Evolutionary conservation across 2,888 invertebrate species (phyloP), one percentile per base, ranked within the genome.

Genomic region (Chesias legatella): DNA sequence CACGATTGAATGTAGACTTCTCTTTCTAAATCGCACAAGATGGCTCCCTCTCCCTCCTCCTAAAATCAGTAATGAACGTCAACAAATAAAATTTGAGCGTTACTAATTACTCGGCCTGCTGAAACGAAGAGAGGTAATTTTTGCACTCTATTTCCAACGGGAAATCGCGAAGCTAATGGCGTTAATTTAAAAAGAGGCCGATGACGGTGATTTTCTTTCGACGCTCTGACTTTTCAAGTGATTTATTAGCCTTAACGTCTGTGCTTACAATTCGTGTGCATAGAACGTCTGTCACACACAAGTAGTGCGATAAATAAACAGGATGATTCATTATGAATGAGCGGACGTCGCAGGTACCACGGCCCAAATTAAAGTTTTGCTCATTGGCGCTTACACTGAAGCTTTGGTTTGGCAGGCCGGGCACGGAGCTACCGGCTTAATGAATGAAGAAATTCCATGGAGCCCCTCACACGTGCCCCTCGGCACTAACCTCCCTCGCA

Each of bases 51-150:
- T 76, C 77, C 63, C 56, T 81, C 70, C 67, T 65, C 66, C 57
- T 66, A 72, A 77, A 85, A 84, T 85, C 82, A 85, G 79, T 85
- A 88, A 88, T 85, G 80, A 85, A 81, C 80, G 85, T 82, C 83
- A 85, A 88, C 88, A 88, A 89, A 88, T 88, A 86, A 88, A 86
- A 88, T 70, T 83, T 79, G 66, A 88, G 84, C 88, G 84, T 88
- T 79, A 89, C 88, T 89, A 89, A 89, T 89, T 88, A 89, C 88
- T 78, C 56, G 73, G 68, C 67, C 62, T 67, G 69, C 72, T 85
- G 79, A 69, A 75, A 81, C 77, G 79, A 63, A 80, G 81, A 79
- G 83, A 82, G 83, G 82, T 79, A 84, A 86, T 85, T 80, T 81
- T 83, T 83, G 81, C 84, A 84, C 83, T 85, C 81, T 71, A 83